phyloP scores from a whole-genome alignment of 2,888 invertebrate genomes.

The Scaptomyza cyrtandrae region DNA sequence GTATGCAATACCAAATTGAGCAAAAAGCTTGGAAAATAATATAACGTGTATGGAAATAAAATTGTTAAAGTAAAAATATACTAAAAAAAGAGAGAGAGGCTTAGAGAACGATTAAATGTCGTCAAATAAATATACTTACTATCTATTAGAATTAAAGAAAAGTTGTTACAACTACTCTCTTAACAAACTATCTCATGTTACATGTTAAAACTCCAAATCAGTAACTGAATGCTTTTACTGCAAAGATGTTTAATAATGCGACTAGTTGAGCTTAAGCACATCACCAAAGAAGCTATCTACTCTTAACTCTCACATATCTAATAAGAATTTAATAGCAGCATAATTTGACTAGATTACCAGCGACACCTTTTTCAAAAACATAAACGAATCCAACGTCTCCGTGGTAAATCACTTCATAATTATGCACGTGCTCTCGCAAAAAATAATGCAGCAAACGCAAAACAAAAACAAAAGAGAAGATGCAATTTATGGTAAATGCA shows the following conservation, averaged over 20 bases:
- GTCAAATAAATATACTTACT: too few species aligned
- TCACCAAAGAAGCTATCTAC: neutral
- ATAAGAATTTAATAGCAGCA: neutral
- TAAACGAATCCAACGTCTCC: neutral
- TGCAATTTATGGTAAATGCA: slow-evolving; percentile 63
- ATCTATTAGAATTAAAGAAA: too few species aligned
- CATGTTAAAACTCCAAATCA: neutral
- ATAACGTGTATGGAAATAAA: slow-evolving; percentile 3
- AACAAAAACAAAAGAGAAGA: slow-evolving; percentile 18
- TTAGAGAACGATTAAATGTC: too few species aligned
- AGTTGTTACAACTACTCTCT: too few species aligned
- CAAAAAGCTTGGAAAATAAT: slow-evolving; percentile 1
- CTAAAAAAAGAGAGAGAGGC: too few species aligned
- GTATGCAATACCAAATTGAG: slow-evolving; percentile 49
- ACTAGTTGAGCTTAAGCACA: neutral
- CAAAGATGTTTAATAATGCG: neutral
- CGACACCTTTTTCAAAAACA: neutral
- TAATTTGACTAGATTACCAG: slow-evolving; percentile 6
- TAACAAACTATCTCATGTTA: neutral
- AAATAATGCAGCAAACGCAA: slow-evolving; percentile 26
- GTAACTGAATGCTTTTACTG: neutral
- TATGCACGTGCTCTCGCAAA: slow-evolving; percentile 52
- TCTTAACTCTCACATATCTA: neutral
- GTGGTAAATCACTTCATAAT: slow-evolving; percentile 49
- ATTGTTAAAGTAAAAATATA: slow-evolving; percentile 1